Conservation (phyloP, 2,888 invertebrate species). For the Ecliptopera silaceata region DNA sequence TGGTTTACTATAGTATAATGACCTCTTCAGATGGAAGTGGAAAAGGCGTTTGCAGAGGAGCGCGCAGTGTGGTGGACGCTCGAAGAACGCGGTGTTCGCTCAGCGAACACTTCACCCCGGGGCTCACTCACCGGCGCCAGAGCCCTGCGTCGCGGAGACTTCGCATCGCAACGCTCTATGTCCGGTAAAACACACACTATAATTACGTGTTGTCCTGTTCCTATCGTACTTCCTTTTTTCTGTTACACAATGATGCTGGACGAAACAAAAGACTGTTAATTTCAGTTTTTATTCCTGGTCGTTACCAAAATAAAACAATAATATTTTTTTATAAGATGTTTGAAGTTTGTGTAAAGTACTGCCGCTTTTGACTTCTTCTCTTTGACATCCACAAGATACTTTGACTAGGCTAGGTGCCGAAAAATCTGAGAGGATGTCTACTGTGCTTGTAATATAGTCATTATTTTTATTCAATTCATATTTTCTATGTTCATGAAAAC, state of each 20-base stretch:
- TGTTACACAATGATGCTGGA: background rate
- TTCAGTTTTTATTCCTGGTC: background rate
- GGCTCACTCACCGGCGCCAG: slow-evolving; percentile 89
- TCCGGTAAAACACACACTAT: slow-evolving; percentile 75
- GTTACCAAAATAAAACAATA: too few species aligned
- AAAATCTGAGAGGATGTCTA: too few species aligned
- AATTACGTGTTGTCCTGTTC: slow-evolving; percentile 11
- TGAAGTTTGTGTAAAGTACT: too few species aligned
- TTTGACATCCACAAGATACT: too few species aligned
- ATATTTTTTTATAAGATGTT: too few species aligned
- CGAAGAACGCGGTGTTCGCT: slow-evolving; percentile 91
- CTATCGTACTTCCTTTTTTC: background rate
- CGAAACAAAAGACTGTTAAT: background rate
- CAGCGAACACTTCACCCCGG: slow-evolving; percentile 90
- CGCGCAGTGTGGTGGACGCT: slow-evolving; percentile 95
- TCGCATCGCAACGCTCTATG: slow-evolving; percentile 89
- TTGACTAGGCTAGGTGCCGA: too few species aligned
- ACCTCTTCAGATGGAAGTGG: slow-evolving; percentile 85
- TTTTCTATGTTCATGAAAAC: too few species aligned
- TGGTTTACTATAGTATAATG: background rate
- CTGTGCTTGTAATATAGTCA: too few species aligned
- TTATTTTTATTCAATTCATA: too few species aligned
- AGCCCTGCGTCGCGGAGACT: slow-evolving; percentile 86
- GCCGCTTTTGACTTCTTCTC: too few species aligned
- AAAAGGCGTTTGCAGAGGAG: slow-evolving; percentile 93